Evolutionary conservation across 2,113 vertebrate genomes (phyloP).

Genomic region (Symphodus melops): DNA sequence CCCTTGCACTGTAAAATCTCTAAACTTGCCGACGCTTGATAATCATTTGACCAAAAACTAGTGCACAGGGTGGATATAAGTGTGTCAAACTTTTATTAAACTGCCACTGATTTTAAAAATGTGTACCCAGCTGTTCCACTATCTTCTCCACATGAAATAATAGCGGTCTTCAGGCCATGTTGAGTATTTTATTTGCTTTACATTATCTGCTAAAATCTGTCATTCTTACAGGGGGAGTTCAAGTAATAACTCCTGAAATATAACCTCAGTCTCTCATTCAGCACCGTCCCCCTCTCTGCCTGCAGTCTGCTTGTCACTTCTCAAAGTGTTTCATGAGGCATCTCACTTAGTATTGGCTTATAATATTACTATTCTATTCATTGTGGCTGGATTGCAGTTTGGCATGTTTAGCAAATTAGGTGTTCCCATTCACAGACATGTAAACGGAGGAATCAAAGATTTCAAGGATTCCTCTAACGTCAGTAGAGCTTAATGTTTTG

Average conservation of each 20-base stretch:
- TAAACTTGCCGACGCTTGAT: slow-evolving; percentile 2
- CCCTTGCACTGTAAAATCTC: slow-evolving; percentile 4
- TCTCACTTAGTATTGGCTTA: not conserved
- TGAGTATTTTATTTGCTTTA: not conserved
- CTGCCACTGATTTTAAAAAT: not conserved
- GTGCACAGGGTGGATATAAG: not conserved
- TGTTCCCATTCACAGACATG: not conserved
- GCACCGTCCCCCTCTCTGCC: not conserved
- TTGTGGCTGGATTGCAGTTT: not conserved
- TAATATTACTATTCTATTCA: not conserved
- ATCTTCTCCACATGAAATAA: not conserved
- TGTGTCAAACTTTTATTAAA: slow-evolving; percentile 4
- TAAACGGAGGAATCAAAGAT: not conserved
- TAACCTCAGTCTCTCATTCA: not conserved
- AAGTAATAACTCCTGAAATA: not conserved
- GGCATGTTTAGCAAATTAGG: not conserved
- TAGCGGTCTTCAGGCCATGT: not conserved
- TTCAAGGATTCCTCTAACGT: not conserved
- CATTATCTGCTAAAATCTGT: slow-evolving; percentile 2
- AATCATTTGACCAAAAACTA: not conserved
- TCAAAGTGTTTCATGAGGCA: not conserved
- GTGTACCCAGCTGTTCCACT: not conserved
- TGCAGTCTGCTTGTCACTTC: not conserved
- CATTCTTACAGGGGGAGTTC: not conserved
- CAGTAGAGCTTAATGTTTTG: not conserved